These are phyloP conservation scores for Xenops minutus DNA, from an alignment of 2,797 vertebrate genomes.

Conservation along the genomic window DNA sequence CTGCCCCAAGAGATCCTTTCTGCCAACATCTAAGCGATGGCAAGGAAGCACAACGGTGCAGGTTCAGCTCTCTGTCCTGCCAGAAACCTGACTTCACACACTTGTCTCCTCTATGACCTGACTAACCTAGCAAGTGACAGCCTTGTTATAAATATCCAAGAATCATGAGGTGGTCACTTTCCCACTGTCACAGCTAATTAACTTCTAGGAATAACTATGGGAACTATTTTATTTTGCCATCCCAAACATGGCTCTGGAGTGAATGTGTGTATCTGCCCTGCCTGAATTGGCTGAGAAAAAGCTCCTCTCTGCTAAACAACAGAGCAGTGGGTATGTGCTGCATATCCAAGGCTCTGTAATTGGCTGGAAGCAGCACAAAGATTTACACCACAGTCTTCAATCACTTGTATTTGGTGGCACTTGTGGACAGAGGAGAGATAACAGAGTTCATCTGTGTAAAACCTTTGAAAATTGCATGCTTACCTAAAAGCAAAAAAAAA, in stretches of 20 bases:
- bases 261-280: background rate
- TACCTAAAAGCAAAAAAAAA: background rate
- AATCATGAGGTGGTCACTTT: constrained; percentile 81
- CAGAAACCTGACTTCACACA: constrained; percentile 64
- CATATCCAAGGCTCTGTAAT: background rate
- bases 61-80: background rate
- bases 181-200: constrained; percentile 82
- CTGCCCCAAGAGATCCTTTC: background rate
- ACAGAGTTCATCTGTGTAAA: background rate
- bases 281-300: constrained; percentile 13
- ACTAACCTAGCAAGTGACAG: constrained; percentile 77
- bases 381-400: background rate
- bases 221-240: constrained; percentile 73
- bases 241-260: constrained; percentile 18
- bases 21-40: background rate
- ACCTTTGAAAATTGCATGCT: background rate
- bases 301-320: background rate
- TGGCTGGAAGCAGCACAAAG: background rate
- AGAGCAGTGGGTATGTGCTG: background rate
- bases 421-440: background rate
- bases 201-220: constrained; percentile 80
- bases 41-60: background rate
- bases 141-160: constrained; percentile 77
- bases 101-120: constrained; percentile 68
- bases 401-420: background rate